phyloP scores from a whole-genome alignment of 2,888 invertebrate species.

The Drosophila neotestacea region DNA sequence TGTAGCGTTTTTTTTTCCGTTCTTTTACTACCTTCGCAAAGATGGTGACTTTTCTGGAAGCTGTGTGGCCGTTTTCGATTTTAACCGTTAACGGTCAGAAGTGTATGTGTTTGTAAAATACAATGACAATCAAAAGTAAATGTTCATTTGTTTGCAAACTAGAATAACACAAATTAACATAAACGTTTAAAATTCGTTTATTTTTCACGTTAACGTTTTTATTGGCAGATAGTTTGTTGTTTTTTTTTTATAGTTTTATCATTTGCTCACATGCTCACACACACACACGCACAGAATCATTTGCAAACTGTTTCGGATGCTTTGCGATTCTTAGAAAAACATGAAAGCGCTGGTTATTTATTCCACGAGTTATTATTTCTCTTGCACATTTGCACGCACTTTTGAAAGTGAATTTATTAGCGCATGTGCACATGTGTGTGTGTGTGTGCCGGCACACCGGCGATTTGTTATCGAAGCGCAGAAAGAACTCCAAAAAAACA shows the following conservation, averaged over 20 bases:
- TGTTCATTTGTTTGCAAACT: not conserved
- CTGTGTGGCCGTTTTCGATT: not conserved
- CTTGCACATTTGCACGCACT: conserved; percentile 6
- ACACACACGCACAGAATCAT: not conserved
- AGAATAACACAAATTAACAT: not conserved
- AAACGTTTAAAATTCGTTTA: not conserved
- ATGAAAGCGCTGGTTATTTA: not conserved
- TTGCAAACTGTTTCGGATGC: not conserved
- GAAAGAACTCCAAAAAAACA: not conserved
- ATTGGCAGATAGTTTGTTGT: conserved; percentile 23
- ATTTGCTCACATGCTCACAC: conserved; percentile 10
- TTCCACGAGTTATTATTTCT: not conserved
- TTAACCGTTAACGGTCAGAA: not conserved
- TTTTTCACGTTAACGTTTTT: conserved; percentile 2
- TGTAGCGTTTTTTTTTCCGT: not conserved
- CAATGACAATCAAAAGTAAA: not conserved
- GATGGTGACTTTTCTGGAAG: not conserved
- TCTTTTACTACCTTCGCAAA: not conserved
- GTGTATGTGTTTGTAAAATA: not conserved
- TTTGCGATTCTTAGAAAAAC: not conserved
- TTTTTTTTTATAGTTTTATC: conserved; percentile 39
- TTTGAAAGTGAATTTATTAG: not conserved
- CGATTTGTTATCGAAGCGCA: not conserved
- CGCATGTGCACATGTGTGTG: not conserved
- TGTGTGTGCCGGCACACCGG: conserved; percentile 40